Base-by-base conservation (phyloP, 92 coral and sea anemone species). In the Pocillopora meandrina region DNA sequence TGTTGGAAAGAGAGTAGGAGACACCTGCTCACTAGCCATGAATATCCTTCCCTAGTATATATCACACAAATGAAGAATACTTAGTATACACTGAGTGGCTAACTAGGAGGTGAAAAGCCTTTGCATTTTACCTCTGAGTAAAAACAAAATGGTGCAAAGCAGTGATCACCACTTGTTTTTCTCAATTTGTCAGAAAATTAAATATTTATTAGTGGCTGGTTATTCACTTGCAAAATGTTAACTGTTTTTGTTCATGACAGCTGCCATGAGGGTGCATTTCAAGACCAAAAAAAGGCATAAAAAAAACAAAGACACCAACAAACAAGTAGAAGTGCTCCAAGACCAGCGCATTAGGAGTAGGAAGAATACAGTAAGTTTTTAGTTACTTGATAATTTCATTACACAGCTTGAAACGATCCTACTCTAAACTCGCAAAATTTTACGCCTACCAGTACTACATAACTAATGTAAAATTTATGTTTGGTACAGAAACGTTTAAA, bases 251-350 rank as follows among this genome's bases (percentile, higher is more conserved):
- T 85, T 52, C 56, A 79, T 79, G 78, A 86, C 76, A 86, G 89
- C 89, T 79, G 85, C 89, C 55, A 86, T 86, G 60, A 70, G 89
- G 83, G 33, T 81, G 69, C 85, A 86, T 76, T 86, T 86, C 59
- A 79, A 60, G 58, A 79, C 85, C 10, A 86, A 79, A 70, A 86
- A 86, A 35, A 76, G 81, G 68, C 81, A 79, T 56, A 26, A 86
- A 80, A 86, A 59, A 59, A 56, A 62, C 47, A 86, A 80, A 57
- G 33, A 73, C 5, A 71, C 61, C 61, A 86, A 74, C 64, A 80
- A 79, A 56, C 77, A 71, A 75, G 73, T 72, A 71, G 76, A 86
- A 86, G 85, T 86, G 60, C 90, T 86, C 62, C 64, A 85, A 47
- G 88, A 76, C 64, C 88, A 77, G 73, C 88, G 77, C 36, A 85